Percentiles rank a stretch among this genome's conserved stretches.
phyloP scores from a whole-genome alignment of 2,888 invertebrate genomes.

The Meta bourneti region DNA sequence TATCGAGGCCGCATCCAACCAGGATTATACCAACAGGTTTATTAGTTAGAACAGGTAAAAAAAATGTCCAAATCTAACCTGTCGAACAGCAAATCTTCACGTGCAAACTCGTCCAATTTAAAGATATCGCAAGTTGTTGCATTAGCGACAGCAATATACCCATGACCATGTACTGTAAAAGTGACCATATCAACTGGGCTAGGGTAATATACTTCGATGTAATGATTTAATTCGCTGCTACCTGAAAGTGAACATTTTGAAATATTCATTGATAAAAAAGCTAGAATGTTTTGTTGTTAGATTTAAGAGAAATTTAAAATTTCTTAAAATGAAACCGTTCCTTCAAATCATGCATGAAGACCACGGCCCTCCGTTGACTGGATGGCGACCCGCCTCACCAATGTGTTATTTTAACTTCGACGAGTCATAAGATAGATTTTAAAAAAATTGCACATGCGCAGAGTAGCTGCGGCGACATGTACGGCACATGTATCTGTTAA shows the following conservation, averaged over 20 bases:
- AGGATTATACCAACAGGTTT: no score
- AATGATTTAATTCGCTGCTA: conserved; percentile 52
- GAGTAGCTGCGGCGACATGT: no score
- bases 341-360: no score
- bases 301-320: background rate
- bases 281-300: background rate
- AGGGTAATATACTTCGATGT: conserved; percentile 62
- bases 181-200: conserved; percentile 60
- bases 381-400: no score
- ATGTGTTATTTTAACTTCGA: no score
- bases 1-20: no score
- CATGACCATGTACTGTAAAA: conserved; percentile 63
- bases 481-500: no score
- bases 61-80: conserved; percentile 12
- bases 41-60: no score
- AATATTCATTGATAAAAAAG: background rate
- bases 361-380: no score
- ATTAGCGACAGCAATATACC: conserved; percentile 64
- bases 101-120: conserved; percentile 54
- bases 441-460: no score
- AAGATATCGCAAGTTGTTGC: conserved; percentile 46
- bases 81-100: conserved; percentile 42
- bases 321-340: background rate
- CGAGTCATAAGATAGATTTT: no score
- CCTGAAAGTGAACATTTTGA: conserved; percentile 36